Conservation (phyloP, 2,113 vertebrate species). For the Coptodon rendalli region DNA sequence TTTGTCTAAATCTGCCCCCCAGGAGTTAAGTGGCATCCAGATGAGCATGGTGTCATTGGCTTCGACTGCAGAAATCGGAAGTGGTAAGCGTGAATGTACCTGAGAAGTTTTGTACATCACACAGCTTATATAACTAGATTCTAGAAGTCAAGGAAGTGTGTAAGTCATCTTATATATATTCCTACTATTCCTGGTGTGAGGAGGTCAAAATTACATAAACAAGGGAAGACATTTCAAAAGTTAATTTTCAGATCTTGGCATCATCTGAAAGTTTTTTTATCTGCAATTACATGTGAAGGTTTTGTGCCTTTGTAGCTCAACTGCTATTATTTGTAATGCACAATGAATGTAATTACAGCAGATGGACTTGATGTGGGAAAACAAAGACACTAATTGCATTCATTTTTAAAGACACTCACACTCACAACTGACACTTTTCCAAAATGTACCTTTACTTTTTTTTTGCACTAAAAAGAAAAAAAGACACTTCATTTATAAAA, state of each 20-base stretch:
- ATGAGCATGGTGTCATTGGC: conserved; percentile 95
- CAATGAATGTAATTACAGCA: not conserved
- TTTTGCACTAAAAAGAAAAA: not conserved
- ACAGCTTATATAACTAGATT: not conserved
- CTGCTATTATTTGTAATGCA: not conserved
- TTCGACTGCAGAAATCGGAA: conserved; percentile 99
- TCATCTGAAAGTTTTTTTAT: not conserved
- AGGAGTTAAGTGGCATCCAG: conserved; percentile 98
- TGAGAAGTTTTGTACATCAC: not conserved
- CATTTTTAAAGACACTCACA: not conserved
- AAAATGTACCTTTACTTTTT: not conserved
- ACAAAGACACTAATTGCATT: not conserved
- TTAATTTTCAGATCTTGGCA: not conserved
- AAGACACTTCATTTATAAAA: not conserved
- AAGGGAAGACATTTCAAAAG: not conserved
- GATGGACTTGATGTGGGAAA: not conserved
- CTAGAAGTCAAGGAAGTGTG: not conserved
- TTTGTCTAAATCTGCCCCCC: not conserved
- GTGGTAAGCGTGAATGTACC: conserved; percentile 74
- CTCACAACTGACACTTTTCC: not conserved
- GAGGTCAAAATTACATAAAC: not conserved
- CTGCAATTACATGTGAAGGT: not conserved
- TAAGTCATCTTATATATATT: not conserved
- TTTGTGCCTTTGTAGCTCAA: not conserved
- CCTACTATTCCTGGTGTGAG: not conserved